Percentiles rank a stretch among this genome's conserved stretches.
Conservation (phyloP, 1,140 invertebrate species). For the Cataglyphis hispanica region DNA sequence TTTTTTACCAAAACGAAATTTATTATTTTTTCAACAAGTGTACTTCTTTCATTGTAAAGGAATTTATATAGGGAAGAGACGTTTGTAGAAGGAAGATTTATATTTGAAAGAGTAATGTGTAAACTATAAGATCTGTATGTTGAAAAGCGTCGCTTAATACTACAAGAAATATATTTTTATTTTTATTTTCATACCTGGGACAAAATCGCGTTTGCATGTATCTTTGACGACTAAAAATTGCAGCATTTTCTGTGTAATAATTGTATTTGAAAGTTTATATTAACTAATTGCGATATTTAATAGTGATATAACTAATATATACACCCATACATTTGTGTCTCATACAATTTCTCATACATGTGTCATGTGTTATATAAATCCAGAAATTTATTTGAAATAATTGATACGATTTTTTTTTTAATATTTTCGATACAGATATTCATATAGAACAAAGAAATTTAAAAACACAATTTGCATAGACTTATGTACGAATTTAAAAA, state of each 20-base stretch:
- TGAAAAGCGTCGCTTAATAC: not conserved
- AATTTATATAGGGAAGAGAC: not conserved
- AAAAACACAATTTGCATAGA: slow-evolving; percentile 60
- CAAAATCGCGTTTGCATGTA: not conserved
- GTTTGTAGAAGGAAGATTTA: slow-evolving; percentile 8
- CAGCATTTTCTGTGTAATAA: not conserved
- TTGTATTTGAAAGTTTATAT: not conserved
- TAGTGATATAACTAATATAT: slow-evolving; percentile 37
- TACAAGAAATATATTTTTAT: slow-evolving; percentile 20
- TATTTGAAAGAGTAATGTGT: slow-evolving; percentile 3
- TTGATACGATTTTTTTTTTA: slow-evolving; percentile 4
- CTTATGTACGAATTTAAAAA: slow-evolving; percentile 32
- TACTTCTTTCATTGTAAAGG: slow-evolving; percentile 33
- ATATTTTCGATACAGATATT: slow-evolving; percentile 54
- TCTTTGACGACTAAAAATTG: not conserved
- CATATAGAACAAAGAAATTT: slow-evolving; percentile 46
- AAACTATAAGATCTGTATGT: not conserved
- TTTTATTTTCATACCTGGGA: not conserved
- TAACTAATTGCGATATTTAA: slow-evolving; percentile 24
- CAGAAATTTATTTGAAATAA: slow-evolving; percentile 51
- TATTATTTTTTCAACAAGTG: slow-evolving; percentile 48
- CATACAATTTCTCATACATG: slow-evolving; percentile 54
- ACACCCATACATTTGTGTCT: slow-evolving; percentile 50
- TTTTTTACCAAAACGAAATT: slow-evolving; percentile 51
- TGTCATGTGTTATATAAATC: slow-evolving; percentile 61